Percentiles rank a stretch among this genome's conserved stretches.
phyloP scores from a whole-genome alignment of 2,888 invertebrate genomes.

The Bugulina stolonifera region DNA sequence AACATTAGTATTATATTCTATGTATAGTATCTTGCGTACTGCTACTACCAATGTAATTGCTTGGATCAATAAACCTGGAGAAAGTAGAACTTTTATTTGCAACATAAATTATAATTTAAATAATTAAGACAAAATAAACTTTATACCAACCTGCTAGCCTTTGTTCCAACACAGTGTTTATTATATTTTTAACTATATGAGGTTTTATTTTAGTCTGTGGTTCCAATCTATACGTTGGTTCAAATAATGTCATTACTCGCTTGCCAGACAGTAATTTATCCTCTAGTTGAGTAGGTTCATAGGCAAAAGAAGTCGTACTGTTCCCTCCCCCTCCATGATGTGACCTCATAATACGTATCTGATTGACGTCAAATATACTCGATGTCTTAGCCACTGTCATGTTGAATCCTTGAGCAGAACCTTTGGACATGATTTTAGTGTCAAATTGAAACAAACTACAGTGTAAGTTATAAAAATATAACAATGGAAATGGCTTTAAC shows the following conservation, averaged over 20 bases:
- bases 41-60: too few relatives aligned
- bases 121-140: too few relatives aligned
- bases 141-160: background rate
- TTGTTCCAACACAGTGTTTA: background rate
- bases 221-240: slow-evolving; percentile 17
- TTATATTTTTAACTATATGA: background rate
- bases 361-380: slow-evolving; percentile 17
- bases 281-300: slow-evolving; percentile 24
- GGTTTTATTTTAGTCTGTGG: background rate
- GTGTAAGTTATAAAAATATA: too few relatives aligned
- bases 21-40: too few relatives aligned
- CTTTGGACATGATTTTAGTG: background rate
- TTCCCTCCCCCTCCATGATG: background rate
- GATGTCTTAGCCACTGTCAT: slow-evolving; percentile 6
- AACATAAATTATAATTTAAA: too few relatives aligned
- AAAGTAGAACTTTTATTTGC: too few relatives aligned
- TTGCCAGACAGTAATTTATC: background rate
- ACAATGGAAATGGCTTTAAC: too few relatives aligned
- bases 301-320: slow-evolving; percentile 24
- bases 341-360: background rate
- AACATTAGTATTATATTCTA: too few relatives aligned
- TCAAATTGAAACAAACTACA: too few relatives aligned
- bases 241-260: background rate
- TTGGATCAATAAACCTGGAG: too few relatives aligned
- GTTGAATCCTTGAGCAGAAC: background rate